phyloP scores from a whole-genome alignment of 2,113 vertebrate species.

The Synodontis membranacea region DNA sequence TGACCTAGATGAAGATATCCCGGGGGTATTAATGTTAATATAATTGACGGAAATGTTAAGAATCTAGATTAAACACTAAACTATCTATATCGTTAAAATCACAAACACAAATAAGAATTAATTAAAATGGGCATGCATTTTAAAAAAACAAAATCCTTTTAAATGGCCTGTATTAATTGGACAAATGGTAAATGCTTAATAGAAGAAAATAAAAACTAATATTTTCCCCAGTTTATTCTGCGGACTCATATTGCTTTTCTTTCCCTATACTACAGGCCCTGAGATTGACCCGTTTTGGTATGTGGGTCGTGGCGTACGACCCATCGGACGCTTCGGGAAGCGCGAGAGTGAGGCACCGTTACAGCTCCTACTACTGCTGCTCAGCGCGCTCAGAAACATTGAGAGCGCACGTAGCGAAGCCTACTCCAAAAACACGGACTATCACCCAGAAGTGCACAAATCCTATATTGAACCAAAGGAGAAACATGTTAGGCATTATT shows the following conservation, averaged over 20 bases:
- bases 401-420: conserved; percentile 54
- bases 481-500: not conserved
- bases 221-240: not conserved
- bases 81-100: not conserved
- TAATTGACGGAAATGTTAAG: not conserved
- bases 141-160: not conserved
- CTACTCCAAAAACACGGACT: not conserved
- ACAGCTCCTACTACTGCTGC: conserved; percentile 71
- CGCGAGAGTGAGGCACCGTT: conserved; percentile 69
- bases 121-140: not conserved
- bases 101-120: not conserved
- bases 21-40: not conserved
- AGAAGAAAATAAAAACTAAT: not conserved
- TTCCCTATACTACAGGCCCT: conserved; percentile 71
- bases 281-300: conserved; percentile 91
- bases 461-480: not conserved
- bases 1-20: not conserved
- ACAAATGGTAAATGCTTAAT: not conserved
- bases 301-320: conserved; percentile 83
- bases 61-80: not conserved
- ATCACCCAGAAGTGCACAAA: conserved; percentile 14
- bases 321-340: conserved; percentile 88
- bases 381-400: conserved; percentile 73
- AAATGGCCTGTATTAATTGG: not conserved
- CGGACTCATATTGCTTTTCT: conserved; percentile 34